These are phyloP conservation scores for Synergus gifuensis DNA, from an alignment of 2,888 invertebrate genomes.

Conservation along the genomic window DNA sequence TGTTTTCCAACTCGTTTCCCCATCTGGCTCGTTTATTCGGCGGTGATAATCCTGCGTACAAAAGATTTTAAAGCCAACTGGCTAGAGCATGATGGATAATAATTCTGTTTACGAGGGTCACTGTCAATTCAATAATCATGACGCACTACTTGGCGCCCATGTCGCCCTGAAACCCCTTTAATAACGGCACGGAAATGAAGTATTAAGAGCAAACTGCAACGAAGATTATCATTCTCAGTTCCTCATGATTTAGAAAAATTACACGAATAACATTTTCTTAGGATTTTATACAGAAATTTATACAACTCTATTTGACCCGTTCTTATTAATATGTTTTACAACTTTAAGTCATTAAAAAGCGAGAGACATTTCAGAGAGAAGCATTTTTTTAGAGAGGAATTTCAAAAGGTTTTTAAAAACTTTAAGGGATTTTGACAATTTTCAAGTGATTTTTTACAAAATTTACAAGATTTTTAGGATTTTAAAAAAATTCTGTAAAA, in stretches of 20 bases:
- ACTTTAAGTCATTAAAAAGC: too few relatives aligned
- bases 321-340: too few relatives aligned
- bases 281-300: too few relatives aligned
- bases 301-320: too few relatives aligned
- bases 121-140: constrained; percentile 41
- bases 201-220: neutral
- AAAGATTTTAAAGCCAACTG: constrained; percentile 52
- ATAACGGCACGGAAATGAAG: constrained; percentile 7
- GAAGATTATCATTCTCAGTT: neutral
- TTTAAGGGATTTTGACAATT: too few relatives aligned
- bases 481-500: too few relatives aligned
- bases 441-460: too few relatives aligned
- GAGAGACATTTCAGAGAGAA: too few relatives aligned
- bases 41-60: constrained; percentile 52
- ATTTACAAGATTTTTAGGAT: too few relatives aligned
- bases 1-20: constrained; percentile 41
- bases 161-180: neutral
- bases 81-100: constrained; percentile 29
- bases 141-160: constrained; percentile 38
- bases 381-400: too few relatives aligned
- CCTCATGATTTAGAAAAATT: neutral
- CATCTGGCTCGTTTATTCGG: constrained; percentile 37
- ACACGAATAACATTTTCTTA: too few relatives aligned
- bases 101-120: constrained; percentile 40
- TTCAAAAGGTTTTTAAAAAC: too few relatives aligned